These are phyloP conservation scores for Frieseomelitta varia DNA, from an alignment of 1,140 invertebrate genomes.

Conservation along the genomic window DNA sequence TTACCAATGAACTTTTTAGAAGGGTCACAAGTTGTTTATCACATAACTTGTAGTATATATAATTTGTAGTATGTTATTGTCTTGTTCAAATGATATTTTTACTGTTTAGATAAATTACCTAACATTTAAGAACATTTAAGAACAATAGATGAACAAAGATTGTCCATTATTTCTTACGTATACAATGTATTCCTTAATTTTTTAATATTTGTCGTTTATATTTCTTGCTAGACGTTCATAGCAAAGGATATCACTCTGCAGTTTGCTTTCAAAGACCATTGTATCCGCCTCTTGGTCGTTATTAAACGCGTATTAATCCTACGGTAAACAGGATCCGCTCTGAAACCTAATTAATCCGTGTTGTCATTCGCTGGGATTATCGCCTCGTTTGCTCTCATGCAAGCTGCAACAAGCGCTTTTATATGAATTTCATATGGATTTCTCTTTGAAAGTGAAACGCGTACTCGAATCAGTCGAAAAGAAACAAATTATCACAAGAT, in stretches of 20 bases:
- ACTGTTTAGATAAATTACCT: not conserved
- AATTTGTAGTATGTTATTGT: not conserved
- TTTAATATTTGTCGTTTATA: not conserved
- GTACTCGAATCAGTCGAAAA: not conserved
- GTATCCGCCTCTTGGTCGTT: not conserved
- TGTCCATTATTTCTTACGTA: not conserved
- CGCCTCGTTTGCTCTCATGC: not conserved
- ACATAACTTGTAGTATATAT: no score
- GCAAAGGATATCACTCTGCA: not conserved
- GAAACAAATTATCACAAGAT: not conserved
- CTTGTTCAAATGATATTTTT: not conserved
- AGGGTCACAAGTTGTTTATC: no score
- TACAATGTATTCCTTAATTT: not conserved
- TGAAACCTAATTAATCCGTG: not conserved
- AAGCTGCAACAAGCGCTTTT: not conserved
- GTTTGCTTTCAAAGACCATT: not conserved
- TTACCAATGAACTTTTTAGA: no score
- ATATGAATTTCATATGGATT: no score
- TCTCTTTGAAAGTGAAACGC: not conserved
- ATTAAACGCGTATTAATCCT: conserved; percentile 10
- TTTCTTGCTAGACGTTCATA: not conserved
- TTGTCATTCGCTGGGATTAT: not conserved
- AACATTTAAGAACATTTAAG: no score
- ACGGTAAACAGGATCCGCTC: not conserved
- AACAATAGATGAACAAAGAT: not conserved